phyloP scores from a whole-genome alignment of 2,888 invertebrate species.

The Diaprepes abbreviatus region DNA sequence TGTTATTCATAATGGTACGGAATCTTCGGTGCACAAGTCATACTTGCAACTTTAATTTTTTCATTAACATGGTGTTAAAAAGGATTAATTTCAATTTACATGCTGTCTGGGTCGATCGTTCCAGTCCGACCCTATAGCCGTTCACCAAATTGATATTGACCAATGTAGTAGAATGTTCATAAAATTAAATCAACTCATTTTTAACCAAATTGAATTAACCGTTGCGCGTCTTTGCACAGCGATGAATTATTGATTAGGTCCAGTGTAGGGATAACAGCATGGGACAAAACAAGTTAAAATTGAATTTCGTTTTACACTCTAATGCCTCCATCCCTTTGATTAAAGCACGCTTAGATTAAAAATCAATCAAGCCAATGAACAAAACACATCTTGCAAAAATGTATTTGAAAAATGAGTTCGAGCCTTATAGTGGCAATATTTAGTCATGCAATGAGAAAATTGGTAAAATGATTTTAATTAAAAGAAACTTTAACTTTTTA shows the following conservation, averaged over 20 bases:
- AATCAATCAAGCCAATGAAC: background rate
- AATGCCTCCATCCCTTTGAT: slow-evolving; percentile 8
- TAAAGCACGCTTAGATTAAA: slow-evolving; percentile 13
- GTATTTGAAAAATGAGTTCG: background rate
- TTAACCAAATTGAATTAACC: slow-evolving; percentile 1
- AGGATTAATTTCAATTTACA: too few species aligned
- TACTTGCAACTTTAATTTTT: too few species aligned
- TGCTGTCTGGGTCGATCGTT: too few species aligned
- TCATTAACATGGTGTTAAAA: too few species aligned
- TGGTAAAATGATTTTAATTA: too few species aligned
- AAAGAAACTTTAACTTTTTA: too few species aligned
- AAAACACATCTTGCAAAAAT: background rate
- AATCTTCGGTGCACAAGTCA: too few species aligned
- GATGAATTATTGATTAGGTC: slow-evolving; percentile 3
- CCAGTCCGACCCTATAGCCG: too few species aligned
- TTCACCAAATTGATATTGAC: background rate
- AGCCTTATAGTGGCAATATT: background rate
- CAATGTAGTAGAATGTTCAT: background rate
- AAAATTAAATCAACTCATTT: background rate
- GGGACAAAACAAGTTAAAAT: slow-evolving; percentile 14
- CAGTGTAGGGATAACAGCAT: background rate
- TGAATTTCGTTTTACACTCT: slow-evolving; percentile 16
- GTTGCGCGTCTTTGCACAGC: background rate
- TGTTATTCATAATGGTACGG: too few species aligned
- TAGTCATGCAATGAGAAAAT: too few species aligned